Evolutionary conservation across 2,888 invertebrate genomes (phyloP).

Genomic region (Graphium colonna): DNA sequence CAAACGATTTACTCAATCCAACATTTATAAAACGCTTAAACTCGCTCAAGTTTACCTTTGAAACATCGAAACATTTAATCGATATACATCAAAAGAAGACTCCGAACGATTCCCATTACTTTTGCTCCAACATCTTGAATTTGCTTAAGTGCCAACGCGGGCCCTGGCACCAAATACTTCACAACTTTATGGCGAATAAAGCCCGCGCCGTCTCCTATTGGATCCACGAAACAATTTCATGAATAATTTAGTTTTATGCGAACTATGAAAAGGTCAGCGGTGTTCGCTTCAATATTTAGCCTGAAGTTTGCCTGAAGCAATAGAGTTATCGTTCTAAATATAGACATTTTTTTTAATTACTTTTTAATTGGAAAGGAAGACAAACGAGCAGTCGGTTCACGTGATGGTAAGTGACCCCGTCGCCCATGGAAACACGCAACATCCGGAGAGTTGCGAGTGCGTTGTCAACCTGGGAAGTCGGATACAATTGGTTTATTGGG

Average conservation of each 20-base stretch:
- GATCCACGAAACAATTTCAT: conserved; percentile 22
- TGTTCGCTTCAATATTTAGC: neutral
- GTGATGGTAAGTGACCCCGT: no score
- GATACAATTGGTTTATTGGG: no score
- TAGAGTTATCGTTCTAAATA: neutral
- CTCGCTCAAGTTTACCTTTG: neutral
- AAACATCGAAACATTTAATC: neutral
- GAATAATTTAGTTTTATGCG: conserved; percentile 20
- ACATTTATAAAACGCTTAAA: no score
- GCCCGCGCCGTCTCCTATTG: conserved; percentile 18
- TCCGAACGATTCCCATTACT: neutral
- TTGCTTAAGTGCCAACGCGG: conserved; percentile 10
- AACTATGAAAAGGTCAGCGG: conserved; percentile 13
- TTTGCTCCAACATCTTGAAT: conserved; percentile 7
- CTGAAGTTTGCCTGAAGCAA: neutral
- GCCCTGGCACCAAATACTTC: conserved; percentile 21
- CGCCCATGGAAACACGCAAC: no score
- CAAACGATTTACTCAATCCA: no score
- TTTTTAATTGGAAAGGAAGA: no score
- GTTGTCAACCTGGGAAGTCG: no score
- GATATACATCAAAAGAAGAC: conserved; percentile 1
- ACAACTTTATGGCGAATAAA: conserved; percentile 23
- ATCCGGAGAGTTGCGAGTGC: no score
- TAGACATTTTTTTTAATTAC: no score
- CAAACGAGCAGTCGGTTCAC: no score